Evolutionary conservation across 2,888 invertebrate genomes (phyloP).

Genomic region (Agrilus cyanescens): DNA sequence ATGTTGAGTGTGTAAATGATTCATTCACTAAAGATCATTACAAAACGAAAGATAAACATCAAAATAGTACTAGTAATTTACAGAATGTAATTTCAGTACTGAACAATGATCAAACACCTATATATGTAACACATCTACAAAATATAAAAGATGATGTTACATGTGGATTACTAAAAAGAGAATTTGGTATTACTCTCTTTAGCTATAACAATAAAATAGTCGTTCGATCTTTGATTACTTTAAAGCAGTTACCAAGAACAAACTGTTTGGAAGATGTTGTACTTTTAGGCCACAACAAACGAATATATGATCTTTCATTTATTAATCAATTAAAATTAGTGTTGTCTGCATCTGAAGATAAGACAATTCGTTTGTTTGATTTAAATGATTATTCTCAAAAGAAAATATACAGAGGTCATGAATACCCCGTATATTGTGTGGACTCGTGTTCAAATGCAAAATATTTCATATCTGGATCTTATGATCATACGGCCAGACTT

Average conservation of each 20-base stretch:
- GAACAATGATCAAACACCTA: slow-evolving; percentile 20
- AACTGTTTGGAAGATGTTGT: slow-evolving; percentile 16
- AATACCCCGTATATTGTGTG: slow-evolving; percentile 82
- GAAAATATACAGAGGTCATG: slow-evolving; percentile 56
- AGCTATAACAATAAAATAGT: slow-evolving; percentile 26
- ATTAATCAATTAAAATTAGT: slow-evolving; percentile 22
- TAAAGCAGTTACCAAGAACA: slow-evolving; percentile 19
- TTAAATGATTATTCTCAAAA: slow-evolving; percentile 22
- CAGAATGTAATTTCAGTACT: slow-evolving; percentile 20
- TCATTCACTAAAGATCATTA: slow-evolving; percentile 3
- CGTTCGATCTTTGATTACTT: slow-evolving; percentile 23
- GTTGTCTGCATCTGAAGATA: slow-evolving; percentile 29
- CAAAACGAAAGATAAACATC: background rate
- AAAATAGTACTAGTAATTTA: slow-evolving; percentile 14
- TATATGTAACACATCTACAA: slow-evolving; percentile 24
- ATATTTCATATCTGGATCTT: slow-evolving; percentile 68
- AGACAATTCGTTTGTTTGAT: slow-evolving; percentile 27
- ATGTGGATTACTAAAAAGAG: slow-evolving; percentile 27
- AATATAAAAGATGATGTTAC: slow-evolving; percentile 25
- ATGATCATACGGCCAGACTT: slow-evolving; percentile 67
- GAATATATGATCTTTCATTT: slow-evolving; percentile 27
- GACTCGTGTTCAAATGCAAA: slow-evolving; percentile 53
- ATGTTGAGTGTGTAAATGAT: slow-evolving; percentile 3
- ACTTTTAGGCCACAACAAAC: slow-evolving; percentile 25
- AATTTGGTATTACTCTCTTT: slow-evolving; percentile 25